Percentiles rank a stretch among this genome's conserved stretches.
Conservation (phyloP, 1,140 invertebrate species). For the Pomacea maculata region DNA sequence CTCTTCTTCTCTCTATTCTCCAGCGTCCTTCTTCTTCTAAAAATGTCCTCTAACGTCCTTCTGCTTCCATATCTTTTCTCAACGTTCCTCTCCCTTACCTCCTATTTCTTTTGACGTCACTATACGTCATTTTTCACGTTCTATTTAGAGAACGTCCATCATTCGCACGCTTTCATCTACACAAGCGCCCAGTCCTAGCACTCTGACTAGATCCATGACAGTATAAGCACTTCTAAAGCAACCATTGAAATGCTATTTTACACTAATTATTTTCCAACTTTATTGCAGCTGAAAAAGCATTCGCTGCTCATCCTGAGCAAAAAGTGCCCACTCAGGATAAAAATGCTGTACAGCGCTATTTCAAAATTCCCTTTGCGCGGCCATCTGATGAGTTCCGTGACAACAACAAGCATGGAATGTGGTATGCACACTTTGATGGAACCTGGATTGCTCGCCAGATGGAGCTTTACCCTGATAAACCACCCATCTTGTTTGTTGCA, state of each 20-base stretch:
- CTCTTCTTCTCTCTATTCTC: too few relatives aligned
- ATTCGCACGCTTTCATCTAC: too few relatives aligned
- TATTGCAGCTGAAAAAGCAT: constrained; percentile 31
- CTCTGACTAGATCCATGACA: too few relatives aligned
- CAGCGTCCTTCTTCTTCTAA: too few relatives aligned
- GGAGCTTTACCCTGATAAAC: constrained; percentile 93
- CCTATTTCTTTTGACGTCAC: too few relatives aligned
- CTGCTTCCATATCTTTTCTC: too few relatives aligned
- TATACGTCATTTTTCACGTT: too few relatives aligned
- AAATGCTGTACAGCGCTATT: constrained; percentile 79
- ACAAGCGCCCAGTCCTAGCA: too few relatives aligned
- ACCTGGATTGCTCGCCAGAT: constrained; percentile 97
- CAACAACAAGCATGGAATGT: constrained; percentile 77
- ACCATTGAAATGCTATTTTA: neutral
- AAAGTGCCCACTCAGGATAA: constrained; percentile 21
- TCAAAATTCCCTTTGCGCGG: constrained; percentile 91
- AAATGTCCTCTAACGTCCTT: too few relatives aligned
- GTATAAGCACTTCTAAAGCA: too few relatives aligned
- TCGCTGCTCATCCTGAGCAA: constrained; percentile 12
- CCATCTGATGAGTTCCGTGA: constrained; percentile 68
- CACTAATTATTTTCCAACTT: neutral
- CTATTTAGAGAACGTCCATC: too few relatives aligned
- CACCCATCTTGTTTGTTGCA: constrained; percentile 86
- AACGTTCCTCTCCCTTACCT: too few relatives aligned
- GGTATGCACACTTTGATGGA: constrained; percentile 98